Conservation (phyloP, 2,888 invertebrate genomes). For the Monochamus alternatus region DNA sequence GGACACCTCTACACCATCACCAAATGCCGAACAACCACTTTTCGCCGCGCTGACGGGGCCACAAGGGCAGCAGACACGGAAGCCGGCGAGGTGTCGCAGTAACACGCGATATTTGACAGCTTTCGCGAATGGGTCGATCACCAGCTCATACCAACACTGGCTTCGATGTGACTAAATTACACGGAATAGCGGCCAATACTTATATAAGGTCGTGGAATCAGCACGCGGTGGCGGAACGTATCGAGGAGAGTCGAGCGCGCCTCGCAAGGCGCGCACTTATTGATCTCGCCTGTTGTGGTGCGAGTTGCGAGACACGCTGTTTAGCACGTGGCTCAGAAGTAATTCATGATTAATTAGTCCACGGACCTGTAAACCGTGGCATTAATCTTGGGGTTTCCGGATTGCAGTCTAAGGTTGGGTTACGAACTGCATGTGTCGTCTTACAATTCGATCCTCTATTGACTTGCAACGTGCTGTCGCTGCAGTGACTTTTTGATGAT, state of each 20-base stretch:
- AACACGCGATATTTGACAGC: conserved; percentile 21
- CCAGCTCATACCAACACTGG: conserved; percentile 17
- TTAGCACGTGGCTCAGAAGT: conserved; percentile 38
- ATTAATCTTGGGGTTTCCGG: background rate
- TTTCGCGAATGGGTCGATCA: background rate
- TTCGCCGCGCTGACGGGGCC: background rate
- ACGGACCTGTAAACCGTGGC: background rate
- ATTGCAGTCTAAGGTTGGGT: background rate
- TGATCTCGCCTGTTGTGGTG: conserved; percentile 51
- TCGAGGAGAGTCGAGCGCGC: conserved; percentile 62
- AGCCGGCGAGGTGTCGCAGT: background rate
- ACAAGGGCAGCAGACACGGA: background rate
- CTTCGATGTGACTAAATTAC: conserved; percentile 41
- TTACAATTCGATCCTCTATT: too few relatives aligned
- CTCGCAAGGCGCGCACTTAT: conserved; percentile 62
- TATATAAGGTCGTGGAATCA: conserved; percentile 55
- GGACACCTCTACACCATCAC: conserved; percentile 43
- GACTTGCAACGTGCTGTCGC: too few relatives aligned
- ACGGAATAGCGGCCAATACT: conserved; percentile 51
- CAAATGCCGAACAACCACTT: conserved; percentile 16
- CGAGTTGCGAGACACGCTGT: conserved; percentile 29
- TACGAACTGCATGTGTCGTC: background rate
- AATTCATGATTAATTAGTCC: conserved; percentile 23
- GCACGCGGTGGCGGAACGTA: conserved; percentile 59
- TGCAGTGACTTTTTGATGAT: too few relatives aligned